Evolutionary conservation across 2,888 invertebrate species (phyloP), one percentile per base, ranked within the genome.

Genomic region (Dolichopus griseipennis): DNA sequence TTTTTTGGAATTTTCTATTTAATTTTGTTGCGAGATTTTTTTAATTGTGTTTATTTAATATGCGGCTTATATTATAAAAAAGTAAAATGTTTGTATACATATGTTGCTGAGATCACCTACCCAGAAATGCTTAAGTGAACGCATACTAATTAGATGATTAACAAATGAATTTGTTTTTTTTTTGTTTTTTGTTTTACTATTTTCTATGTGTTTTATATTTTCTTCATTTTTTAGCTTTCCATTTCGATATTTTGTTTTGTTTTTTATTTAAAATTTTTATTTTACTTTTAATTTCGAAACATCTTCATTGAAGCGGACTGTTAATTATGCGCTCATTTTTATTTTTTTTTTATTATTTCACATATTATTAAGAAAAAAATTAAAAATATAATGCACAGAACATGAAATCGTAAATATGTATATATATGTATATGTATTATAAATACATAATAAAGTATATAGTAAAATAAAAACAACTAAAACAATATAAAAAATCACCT

Each of bases 141-240:
- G 52, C 52, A 52, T 52, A 52, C 52, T 52, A 52, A 52, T 52
- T 52, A 52, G 52, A 52, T 52, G 52, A 52, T 52, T 52, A 52
- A 52, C 52, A 52, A 52, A 52, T 52, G 3, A 37, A 37, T 10
- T 5, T 10, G 18, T 18, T 52, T 52, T 52, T 12, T 27, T 27
- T 41, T 41, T 41, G 15, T 15, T 41, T 41, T 41, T 52, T 52
- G 8, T 12, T 12, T 12, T 52, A 18, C 52, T 4, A 52, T 52
- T 52, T n/a, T 52, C 52, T 2, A 52, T 27, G 5, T 27, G n/a
- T 27, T 27, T 27, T 27, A 5, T 27, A 4, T 27, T 27, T 27
- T 27, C 27, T 27, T 27, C 5, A 4, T 12, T 52, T 52, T 52
- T 52, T n/a, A n/a, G n/a, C n/a, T n/a, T n/a, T n/a, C n/a, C n/a